A percentile compares a stretch with the other conserved stretches of the same genome.
These are phyloP conservation scores for Folsomia manolachei DNA, from an alignment of 2,888 invertebrate species.

Conservation along the genomic window DNA sequence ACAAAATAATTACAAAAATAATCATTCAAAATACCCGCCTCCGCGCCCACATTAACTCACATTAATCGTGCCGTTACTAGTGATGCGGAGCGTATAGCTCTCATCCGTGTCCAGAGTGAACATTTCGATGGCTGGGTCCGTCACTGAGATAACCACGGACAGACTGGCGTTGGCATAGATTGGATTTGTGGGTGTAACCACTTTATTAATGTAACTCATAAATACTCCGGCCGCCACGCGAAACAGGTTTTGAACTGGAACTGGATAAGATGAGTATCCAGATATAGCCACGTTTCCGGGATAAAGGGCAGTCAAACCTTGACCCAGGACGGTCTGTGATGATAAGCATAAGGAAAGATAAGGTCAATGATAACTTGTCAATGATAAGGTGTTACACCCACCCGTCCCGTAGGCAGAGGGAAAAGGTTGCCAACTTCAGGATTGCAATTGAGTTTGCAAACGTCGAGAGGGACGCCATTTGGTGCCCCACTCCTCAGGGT, in stretches of 20 bases:
- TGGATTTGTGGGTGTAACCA: background rate
- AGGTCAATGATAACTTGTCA: too few relatives aligned
- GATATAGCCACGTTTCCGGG: background rate
- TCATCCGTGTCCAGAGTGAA: slow-evolving; percentile 28
- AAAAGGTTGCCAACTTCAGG: background rate
- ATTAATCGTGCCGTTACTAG: too few relatives aligned
- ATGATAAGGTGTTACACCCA: too few relatives aligned
- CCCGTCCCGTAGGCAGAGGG: background rate
- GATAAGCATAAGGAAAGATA: background rate
- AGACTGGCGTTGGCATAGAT: background rate
- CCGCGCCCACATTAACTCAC: too few relatives aligned
- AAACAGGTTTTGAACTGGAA: background rate
- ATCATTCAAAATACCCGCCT: too few relatives aligned
- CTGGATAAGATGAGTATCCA: background rate
- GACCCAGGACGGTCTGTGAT: background rate
- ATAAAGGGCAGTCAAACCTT: background rate
- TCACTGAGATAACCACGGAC: background rate
- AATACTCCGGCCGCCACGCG: background rate
- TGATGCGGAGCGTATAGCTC: slow-evolving; percentile 24
- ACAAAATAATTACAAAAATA: background rate
- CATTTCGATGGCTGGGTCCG: background rate
- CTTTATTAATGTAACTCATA: background rate
- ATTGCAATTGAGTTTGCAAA: background rate
- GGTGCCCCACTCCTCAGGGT: background rate
- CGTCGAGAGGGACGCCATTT: background rate